phyloP scores from a whole-genome alignment of 2,113 vertebrate species.

The Isurus oxyrinchus region DNA sequence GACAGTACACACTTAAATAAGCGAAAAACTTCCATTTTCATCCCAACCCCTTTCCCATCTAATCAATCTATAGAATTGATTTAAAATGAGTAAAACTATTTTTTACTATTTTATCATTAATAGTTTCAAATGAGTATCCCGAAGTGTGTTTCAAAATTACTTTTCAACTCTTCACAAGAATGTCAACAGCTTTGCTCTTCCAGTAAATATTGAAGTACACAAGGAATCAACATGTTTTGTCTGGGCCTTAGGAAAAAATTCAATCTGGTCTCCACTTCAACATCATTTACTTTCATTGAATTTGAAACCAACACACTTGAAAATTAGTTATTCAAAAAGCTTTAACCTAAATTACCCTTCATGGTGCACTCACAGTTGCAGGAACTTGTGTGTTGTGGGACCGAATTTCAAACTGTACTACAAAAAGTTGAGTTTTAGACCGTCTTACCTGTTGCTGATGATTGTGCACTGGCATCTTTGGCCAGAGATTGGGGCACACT shows the following conservation, averaged over 20 bases:
- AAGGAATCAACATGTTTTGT: background rate
- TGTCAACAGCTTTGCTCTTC: background rate
- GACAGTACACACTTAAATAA: background rate
- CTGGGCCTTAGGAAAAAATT: background rate
- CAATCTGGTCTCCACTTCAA: background rate
- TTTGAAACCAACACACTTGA: slow-evolving; percentile 12
- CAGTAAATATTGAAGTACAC: background rate
- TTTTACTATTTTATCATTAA: background rate
- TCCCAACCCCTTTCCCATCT: background rate
- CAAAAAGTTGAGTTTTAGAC: background rate
- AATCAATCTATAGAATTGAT: background rate
- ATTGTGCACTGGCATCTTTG: slow-evolving; percentile 55
- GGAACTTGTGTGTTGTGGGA: background rate
- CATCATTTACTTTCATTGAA: background rate
- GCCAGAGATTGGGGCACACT: slow-evolving; percentile 42
- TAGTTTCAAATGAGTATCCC: background rate
- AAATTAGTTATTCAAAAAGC: background rate
- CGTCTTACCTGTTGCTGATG: slow-evolving; percentile 64
- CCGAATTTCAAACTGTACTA: background rate
- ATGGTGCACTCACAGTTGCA: background rate
- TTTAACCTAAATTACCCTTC: background rate
- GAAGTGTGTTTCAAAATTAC: background rate
- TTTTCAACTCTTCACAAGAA: background rate
- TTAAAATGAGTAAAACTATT: background rate
- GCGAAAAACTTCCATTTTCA: background rate